Evolutionary conservation across 2,113 vertebrate genomes (phyloP), one percentile per base, ranked within the genome.

Genomic region (Arizona elegans): DNA sequence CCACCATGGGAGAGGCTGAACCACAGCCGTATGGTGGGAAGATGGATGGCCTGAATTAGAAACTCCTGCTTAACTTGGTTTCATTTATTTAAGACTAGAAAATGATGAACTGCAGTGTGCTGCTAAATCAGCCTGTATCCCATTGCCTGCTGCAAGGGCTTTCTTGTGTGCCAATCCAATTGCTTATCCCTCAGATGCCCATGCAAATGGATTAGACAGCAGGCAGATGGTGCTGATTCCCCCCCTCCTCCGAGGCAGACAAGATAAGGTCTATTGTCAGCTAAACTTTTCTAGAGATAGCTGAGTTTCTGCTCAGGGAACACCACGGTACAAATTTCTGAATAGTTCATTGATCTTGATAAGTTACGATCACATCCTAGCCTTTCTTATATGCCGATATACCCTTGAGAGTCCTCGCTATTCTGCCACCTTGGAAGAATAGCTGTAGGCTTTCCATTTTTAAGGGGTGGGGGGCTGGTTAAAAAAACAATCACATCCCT

Each of bases 151-250:
- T 91, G 85, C 58, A 92, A 0, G 87, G 0, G 0, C 62, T 91
- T 94, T 81, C 55, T 88, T 47, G 50, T 93, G 59, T 55, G 75
- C 47, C 90, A 93, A 15, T 58, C 33, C 65, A 52, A 81, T 94
- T 62, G 50, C 43, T 95, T 62, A 2, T 86, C 7, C 59, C 62
- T 93, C 1, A 1, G 62, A 81, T 86, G 91, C 81, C 13, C 33
- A 9, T 43, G 12, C 55, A 90, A 75, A 47, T 17, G 90, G 88
- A 92, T 62, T 87, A 93, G 94, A 62, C 23, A 13, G 91, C 52
- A 95, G 91, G 50, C 96, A 95, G 95, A 92, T 92, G 96, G 95
- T 87, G 47, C 88, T 89, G 0, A 90, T 90, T 91, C 90, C 65
- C 85, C 7, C 54, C 2, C 55, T 5, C 52, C 90, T 81, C 33